Evolutionary conservation across 1,140 invertebrate genomes (phyloP), one percentile per base, ranked within the genome.

Genomic region (Maniola jurtina): DNA sequence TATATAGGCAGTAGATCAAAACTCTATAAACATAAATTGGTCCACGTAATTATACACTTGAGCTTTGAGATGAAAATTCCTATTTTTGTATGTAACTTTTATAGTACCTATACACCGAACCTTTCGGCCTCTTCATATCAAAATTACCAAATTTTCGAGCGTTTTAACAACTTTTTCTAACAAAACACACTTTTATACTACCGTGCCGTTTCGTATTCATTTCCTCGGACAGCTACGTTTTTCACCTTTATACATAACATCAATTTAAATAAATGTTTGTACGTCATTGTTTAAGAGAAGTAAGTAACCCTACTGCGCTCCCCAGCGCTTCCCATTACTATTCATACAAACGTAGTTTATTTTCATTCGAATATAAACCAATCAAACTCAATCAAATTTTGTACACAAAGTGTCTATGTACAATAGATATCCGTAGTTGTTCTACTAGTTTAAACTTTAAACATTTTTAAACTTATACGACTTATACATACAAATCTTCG

Each of bases 31-130:
- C 75, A 67, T 79, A 75, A 71, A 83, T 86, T 80, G 84, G 86
- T 90, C 88, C 84, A 88, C 67, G n/a, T n/a, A n/a, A 72, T 82
- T 25, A 79, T 81, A 88, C 72, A 85, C 80, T 88, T 86, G 88
- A 90, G 88, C 88, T 90, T 89, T 83, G 80, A 80, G 75, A 55
- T 34, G 33, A 87, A 73, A 82, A 83, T 83, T 86, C 82, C 83
- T 90, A 88, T 90, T 88, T 90, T 88, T 90, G 79, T 88, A 88
- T 75, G 72, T 83, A 83, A 78, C 82, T 88, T 88, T 83, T 86
- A 80, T 86, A 84, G 71, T 80, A 68, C 72, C 72, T 76, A 73
- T 79, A 71, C 72, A 74, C 74, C 77, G 72, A 76, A 69, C 73
- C 73, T 76, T 79, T 83, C 78, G 77, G 75, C 72, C 68, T 78